phyloP scores from a whole-genome alignment of 1,140 invertebrate genomes.

The Megathymus violae region DNA sequence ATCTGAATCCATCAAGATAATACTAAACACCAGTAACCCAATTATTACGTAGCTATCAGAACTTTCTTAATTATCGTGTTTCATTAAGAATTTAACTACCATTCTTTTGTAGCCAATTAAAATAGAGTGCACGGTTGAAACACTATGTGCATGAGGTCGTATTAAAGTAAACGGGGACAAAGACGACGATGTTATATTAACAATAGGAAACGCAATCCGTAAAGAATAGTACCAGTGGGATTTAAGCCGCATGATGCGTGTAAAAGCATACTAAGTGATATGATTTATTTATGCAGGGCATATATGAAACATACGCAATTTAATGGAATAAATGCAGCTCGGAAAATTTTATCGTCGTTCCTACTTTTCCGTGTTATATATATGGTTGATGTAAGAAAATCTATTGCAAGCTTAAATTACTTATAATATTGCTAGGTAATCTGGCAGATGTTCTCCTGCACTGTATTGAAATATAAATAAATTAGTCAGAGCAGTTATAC shows the following conservation, averaged over 20 bases:
- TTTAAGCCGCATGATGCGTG: slow-evolving; percentile 19
- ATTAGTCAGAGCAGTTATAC: too few species aligned
- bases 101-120: neutral
- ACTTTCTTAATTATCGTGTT: neutral
- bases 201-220: slow-evolving; percentile 25
- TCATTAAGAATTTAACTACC: neutral
- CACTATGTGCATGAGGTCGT: slow-evolving; percentile 10
- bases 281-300: slow-evolving; percentile 31
- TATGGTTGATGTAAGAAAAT: slow-evolving; percentile 6
- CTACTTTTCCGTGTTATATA: slow-evolving; percentile 7
- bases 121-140: neutral
- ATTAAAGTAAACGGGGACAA: slow-evolving; percentile 13
- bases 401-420: too few species aligned
- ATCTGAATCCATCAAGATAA: too few species aligned
- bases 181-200: slow-evolving; percentile 21
- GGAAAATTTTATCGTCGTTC: slow-evolving; percentile 10
- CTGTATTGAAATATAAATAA: too few species aligned
- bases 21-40: too few species aligned
- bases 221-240: slow-evolving; percentile 28
- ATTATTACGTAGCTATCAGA: neutral
- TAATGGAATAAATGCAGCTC: slow-evolving; percentile 26
- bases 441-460: too few species aligned
- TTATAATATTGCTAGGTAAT: too few species aligned
- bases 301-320: slow-evolving; percentile 29
- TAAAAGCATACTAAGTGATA: slow-evolving; percentile 23